Evolutionary conservation across 2,888 invertebrate genomes (phyloP).

Genomic region (Teleiodes luculella): DNA sequence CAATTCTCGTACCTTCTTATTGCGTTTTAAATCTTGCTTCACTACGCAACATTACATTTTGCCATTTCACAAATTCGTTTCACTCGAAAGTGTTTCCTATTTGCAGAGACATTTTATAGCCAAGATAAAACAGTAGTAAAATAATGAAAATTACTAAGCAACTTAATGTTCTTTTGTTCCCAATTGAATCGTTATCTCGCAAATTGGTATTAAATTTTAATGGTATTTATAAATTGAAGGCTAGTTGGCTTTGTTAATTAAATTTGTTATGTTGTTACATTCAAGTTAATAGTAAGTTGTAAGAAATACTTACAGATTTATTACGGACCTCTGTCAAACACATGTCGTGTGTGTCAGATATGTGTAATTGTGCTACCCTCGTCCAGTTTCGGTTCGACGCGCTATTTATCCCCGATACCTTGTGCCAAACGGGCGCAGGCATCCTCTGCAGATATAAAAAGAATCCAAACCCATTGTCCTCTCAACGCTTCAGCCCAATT

Average conservation of each 20-base stretch:
- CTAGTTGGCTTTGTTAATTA: not conserved
- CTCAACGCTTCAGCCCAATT: conserved; percentile 53
- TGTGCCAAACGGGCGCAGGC: not conserved
- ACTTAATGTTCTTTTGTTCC: not conserved
- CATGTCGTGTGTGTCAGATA: too few species aligned
- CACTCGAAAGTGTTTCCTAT: conserved; percentile 7
- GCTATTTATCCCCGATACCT: too few species aligned
- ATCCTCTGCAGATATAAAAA: not conserved
- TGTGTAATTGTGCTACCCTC: too few species aligned
- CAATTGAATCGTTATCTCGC: not conserved
- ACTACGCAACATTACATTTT: too few species aligned
- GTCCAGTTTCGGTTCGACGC: too few species aligned
- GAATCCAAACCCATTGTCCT: conserved; percentile 27
- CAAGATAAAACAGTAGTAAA: conserved; percentile 10
- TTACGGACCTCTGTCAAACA: not conserved
- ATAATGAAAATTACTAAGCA: not conserved
- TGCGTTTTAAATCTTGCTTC: too few species aligned
- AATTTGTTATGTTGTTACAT: not conserved
- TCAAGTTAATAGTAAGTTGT: too few species aligned
- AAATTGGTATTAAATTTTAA: not conserved
- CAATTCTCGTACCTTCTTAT: too few species aligned
- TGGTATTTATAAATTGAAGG: not conserved
- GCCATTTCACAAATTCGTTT: too few species aligned
- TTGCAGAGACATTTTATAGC: conserved; percentile 20
- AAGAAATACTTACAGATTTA: too few species aligned